phyloP scores from a whole-genome alignment of 2,888 invertebrate species.

The Hecatera dysodea region DNA sequence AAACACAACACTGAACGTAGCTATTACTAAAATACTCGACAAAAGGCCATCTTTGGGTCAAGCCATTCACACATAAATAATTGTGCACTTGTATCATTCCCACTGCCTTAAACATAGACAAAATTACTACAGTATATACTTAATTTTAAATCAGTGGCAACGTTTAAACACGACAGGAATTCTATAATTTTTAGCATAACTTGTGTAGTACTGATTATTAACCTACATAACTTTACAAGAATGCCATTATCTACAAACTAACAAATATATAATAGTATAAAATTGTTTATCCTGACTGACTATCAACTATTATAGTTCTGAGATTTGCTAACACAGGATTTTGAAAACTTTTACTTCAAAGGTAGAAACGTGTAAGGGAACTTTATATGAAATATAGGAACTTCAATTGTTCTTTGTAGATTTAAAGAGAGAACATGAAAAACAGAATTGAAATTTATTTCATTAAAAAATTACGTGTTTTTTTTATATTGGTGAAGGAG shows the following conservation, averaged over 20 bases:
- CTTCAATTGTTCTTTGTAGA: too few relatives aligned
- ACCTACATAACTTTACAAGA: conserved; percentile 27
- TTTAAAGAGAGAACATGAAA: too few relatives aligned
- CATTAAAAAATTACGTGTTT: too few relatives aligned
- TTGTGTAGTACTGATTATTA: conserved; percentile 21
- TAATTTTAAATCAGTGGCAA: conserved; percentile 13
- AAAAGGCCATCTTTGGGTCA: conserved; percentile 11
- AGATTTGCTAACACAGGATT: too few relatives aligned
- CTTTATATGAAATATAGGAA: too few relatives aligned
- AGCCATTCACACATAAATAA: conserved; percentile 9
- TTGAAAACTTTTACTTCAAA: too few relatives aligned
- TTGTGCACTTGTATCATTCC: conserved; percentile 9
- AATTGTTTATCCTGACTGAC: too few relatives aligned
- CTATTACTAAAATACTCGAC: conserved; percentile 4
- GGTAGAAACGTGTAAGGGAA: too few relatives aligned
- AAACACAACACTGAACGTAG: neutral
- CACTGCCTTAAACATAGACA: neutral
- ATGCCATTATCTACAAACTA: conserved; percentile 5
- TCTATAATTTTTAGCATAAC: conserved; percentile 43
- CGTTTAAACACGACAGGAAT: conserved; percentile 16
- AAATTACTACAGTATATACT: neutral
- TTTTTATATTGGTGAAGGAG: too few relatives aligned
- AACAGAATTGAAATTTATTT: too few relatives aligned
- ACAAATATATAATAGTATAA: neutral
- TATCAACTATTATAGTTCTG: too few relatives aligned